A percentile compares a stretch with the other conserved stretches of the same genome.
Conservation (phyloP, 2,113 vertebrate species). For the Prietella phreatophila region DNA sequence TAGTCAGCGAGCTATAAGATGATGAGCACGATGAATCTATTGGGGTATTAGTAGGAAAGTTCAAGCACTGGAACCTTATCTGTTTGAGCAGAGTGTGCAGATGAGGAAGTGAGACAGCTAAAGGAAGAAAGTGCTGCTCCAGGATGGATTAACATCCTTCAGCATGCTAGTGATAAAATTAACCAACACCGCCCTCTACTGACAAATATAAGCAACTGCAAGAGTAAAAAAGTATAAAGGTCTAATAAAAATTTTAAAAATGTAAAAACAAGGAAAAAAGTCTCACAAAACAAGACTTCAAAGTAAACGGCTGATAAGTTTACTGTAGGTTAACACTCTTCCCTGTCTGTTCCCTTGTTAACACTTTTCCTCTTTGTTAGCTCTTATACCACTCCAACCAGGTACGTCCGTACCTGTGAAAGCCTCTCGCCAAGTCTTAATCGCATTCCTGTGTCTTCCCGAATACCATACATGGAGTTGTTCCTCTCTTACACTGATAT, state of each 20-base stretch:
- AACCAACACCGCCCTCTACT: conserved; percentile 44
- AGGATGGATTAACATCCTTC: neutral
- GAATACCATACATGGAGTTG: too few relatives aligned
- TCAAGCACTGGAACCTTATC: neutral
- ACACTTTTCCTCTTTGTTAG: too few relatives aligned
- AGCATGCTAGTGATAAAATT: neutral
- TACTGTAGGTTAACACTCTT: too few relatives aligned
- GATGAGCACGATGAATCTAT: neutral
- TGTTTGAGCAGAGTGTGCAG: neutral
- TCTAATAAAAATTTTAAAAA: too few relatives aligned
- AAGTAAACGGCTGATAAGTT: neutral
- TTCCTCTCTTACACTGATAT: too few relatives aligned
- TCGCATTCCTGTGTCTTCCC: too few relatives aligned
- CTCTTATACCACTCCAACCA: too few relatives aligned
- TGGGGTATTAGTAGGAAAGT: neutral
- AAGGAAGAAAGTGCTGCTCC: neutral
- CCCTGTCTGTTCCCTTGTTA: too few relatives aligned
- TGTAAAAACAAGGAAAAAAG: neutral
- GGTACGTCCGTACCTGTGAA: too few relatives aligned
- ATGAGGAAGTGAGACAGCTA: neutral
- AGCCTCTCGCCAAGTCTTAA: too few relatives aligned
- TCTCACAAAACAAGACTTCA: neutral
- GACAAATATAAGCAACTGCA: neutral
- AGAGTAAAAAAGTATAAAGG: neutral
- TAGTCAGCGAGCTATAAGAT: neutral